phyloP scores from a whole-genome alignment of 2,113 vertebrate species.

The Tauraco erythrolophus region DNA sequence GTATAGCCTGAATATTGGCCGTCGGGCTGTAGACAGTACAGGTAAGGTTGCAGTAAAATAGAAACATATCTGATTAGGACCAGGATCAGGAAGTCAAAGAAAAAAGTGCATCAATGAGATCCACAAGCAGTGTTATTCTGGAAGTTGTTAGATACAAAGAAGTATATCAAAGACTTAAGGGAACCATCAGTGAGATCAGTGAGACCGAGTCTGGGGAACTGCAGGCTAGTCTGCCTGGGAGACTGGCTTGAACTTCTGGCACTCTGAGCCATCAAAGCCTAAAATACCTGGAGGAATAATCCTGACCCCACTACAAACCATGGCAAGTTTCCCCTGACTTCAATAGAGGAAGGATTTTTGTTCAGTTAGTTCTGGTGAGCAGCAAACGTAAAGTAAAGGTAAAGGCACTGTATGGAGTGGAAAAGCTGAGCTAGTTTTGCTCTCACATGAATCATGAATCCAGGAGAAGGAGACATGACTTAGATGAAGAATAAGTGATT shows the following conservation, averaged over 20 bases:
- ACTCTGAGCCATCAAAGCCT: not conserved
- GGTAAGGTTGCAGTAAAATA: not conserved
- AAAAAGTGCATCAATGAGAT: not conserved
- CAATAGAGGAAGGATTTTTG: not conserved
- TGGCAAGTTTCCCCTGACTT: not conserved
- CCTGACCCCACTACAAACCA: not conserved
- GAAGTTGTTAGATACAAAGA: not conserved
- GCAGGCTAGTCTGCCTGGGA: not conserved
- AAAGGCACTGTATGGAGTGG: not conserved
- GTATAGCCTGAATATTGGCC: not conserved
- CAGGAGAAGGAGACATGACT: not conserved
- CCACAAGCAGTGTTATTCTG: not conserved
- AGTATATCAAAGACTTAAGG: not conserved
- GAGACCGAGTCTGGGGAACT: not conserved
- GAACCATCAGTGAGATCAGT: not conserved
- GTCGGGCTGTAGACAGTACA: not conserved
- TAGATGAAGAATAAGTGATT: not conserved
- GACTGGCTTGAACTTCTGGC: not conserved
- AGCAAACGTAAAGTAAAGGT: not conserved
- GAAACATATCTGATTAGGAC: not conserved
- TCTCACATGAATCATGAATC: not conserved
- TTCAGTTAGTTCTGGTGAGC: not conserved
- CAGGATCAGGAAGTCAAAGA: not conserved
- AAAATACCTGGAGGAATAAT: not conserved
- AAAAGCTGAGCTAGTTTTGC: not conserved